A percentile compares a stretch with the other conserved stretches of the same genome.
Evolutionary conservation across 1,140 invertebrate genomes (phyloP).

Genomic region (Brachionus manjavacas): DNA sequence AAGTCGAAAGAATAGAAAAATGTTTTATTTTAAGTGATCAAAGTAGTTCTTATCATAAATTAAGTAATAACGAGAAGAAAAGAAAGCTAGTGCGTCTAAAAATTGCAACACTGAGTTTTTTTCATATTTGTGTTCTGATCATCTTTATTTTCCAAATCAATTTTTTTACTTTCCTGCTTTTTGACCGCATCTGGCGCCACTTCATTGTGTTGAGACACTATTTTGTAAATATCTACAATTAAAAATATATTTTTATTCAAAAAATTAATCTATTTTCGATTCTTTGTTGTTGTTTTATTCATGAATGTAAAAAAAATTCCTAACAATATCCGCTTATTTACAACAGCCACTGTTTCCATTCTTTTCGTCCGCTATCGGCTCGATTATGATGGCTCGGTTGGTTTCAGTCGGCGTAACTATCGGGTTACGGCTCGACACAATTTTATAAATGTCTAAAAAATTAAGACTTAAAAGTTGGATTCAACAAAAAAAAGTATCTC

Average conservation of each 20-base stretch:
- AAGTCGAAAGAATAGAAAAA: background rate
- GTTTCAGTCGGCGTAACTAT: background rate
- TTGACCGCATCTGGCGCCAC: conserved; percentile 3
- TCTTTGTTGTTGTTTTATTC: background rate
- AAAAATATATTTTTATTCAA: background rate
- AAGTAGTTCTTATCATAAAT: conserved; percentile 3
- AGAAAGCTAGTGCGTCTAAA: background rate
- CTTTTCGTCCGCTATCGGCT: background rate
- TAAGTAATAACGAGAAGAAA: conserved; percentile 10
- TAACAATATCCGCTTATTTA: background rate
- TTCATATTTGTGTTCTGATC: conserved; percentile 17
- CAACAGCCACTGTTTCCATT: background rate
- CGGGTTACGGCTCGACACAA: conserved; percentile 21
- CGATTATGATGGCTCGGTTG: background rate
- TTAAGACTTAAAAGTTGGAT: background rate
- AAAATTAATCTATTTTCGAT: background rate
- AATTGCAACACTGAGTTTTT: conserved; percentile 32
- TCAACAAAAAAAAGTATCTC: background rate
- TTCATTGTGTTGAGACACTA: conserved; percentile 40
- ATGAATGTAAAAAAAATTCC: background rate
- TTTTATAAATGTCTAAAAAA: conserved; percentile 26
- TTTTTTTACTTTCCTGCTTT: conserved; percentile 1
- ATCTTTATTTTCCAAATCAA: background rate
- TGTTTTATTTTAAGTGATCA: background rate
- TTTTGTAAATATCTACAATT: conserved; percentile 39